Conservation (phyloP, 2,113 vertebrate genomes). For the Colius striatus region DNA sequence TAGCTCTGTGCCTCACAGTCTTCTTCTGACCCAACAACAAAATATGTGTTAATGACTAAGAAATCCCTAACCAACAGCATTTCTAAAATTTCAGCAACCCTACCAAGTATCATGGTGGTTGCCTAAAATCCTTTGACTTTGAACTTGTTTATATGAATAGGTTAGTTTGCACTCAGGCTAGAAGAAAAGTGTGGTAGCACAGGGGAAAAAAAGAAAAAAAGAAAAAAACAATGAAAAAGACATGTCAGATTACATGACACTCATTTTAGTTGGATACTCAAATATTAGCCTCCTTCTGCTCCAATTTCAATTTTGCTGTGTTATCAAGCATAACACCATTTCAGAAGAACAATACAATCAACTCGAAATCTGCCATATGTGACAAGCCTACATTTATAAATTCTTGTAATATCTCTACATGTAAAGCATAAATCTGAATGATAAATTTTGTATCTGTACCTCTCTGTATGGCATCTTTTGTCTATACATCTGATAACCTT, state of each 20-base stretch:
- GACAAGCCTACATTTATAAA: background rate
- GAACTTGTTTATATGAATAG: background rate
- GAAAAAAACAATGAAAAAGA: background rate
- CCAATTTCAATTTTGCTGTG: constrained; percentile 31
- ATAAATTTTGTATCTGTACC: background rate
- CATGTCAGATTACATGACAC: background rate
- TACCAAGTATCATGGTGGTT: background rate
- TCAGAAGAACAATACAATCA: background rate
- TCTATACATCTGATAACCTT: background rate
- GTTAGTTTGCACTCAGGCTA: background rate
- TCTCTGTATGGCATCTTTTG: background rate
- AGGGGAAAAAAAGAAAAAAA: background rate
- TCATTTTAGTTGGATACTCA: background rate
- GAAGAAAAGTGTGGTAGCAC: background rate
- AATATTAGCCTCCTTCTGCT: background rate
- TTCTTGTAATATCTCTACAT: background rate
- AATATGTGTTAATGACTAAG: background rate
- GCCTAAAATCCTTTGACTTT: background rate
- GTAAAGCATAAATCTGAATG: background rate
- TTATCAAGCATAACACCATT: constrained; percentile 4
- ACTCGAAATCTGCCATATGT: background rate
- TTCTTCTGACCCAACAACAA: background rate
- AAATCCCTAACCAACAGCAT: background rate
- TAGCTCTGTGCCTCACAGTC: background rate
- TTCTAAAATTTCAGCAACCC: background rate